Conservation (phyloP, 2,888 invertebrate genomes). For the Fabriciana adippe region DNA sequence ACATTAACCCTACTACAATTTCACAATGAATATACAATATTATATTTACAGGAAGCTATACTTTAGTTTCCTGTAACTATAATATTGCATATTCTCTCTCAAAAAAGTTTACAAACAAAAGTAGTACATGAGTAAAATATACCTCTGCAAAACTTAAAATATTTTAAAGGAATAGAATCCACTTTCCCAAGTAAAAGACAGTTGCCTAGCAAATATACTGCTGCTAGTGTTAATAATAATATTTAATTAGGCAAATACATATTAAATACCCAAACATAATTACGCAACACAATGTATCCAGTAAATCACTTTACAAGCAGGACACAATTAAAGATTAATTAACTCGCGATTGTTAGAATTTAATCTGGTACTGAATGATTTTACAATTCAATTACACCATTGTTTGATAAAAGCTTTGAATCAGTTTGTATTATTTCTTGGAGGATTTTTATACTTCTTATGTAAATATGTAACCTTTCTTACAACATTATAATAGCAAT, state of each 20-base stretch:
- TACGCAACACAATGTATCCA: constrained; percentile 22
- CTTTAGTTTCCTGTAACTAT: too few relatives aligned
- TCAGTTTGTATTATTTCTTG: background rate
- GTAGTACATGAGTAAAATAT: too few relatives aligned
- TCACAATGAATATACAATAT: too few relatives aligned
- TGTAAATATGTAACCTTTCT: too few relatives aligned
- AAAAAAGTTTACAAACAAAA: too few relatives aligned
- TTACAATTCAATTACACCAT: constrained; percentile 16
- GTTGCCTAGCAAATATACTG: constrained; percentile 15
- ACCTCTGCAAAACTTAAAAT: too few relatives aligned
- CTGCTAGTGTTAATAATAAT: constrained; percentile 48
- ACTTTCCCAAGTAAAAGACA: background rate
- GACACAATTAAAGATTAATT: constrained; percentile 26
- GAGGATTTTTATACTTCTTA: too few relatives aligned
- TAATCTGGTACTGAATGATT: constrained; percentile 19
- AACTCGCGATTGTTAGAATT: constrained; percentile 26
- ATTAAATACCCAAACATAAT: constrained; percentile 21
- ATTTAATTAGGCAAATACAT: constrained; percentile 12
- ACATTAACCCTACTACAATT: too few relatives aligned
- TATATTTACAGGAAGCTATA: too few relatives aligned
- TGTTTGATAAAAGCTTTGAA: constrained; percentile 8
- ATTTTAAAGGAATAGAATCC: too few relatives aligned
- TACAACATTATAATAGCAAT: background rate
- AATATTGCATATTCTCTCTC: too few relatives aligned
- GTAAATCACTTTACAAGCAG: constrained; percentile 20